Evolutionary conservation across 2,113 vertebrate species (phyloP).

Genomic region (Eulemur macaco): DNA sequence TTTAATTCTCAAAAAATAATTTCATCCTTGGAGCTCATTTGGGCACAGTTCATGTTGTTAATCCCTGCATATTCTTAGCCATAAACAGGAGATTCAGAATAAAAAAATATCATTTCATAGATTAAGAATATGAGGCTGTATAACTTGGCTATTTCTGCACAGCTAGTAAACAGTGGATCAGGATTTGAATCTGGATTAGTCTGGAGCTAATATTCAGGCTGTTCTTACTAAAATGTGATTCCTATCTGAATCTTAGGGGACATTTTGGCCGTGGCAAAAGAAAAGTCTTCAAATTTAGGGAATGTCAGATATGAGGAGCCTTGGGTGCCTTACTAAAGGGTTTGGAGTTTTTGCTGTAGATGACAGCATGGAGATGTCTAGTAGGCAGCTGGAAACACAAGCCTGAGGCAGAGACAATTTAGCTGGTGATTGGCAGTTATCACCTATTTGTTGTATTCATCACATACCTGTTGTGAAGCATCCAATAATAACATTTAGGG

Average conservation of each 20-base stretch:
- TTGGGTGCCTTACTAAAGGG: neutral
- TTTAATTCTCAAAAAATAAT: neutral
- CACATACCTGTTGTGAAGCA: neutral
- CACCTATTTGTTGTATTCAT: neutral
- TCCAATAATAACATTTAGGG: neutral
- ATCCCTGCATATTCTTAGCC: neutral
- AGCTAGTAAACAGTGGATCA: neutral
- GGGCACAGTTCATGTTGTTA: neutral
- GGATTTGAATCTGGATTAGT: neutral
- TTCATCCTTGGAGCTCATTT: neutral
- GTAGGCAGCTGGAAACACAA: neutral
- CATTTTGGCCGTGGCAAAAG: neutral
- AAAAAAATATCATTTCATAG: neutral
- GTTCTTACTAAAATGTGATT: neutral
- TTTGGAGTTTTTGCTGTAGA: neutral
- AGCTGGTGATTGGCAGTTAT: neutral
- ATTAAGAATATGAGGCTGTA: neutral
- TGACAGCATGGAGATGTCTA: neutral
- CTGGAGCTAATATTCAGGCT: neutral
- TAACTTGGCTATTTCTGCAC: neutral
- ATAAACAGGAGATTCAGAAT: neutral
- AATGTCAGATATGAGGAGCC: neutral
- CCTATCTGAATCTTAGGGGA: neutral
- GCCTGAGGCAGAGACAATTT: neutral
- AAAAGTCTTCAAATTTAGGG: neutral